These are phyloP conservation scores for Sebastes minor DNA, from an alignment of 2,797 vertebrate species.

Conservation along the genomic window DNA sequence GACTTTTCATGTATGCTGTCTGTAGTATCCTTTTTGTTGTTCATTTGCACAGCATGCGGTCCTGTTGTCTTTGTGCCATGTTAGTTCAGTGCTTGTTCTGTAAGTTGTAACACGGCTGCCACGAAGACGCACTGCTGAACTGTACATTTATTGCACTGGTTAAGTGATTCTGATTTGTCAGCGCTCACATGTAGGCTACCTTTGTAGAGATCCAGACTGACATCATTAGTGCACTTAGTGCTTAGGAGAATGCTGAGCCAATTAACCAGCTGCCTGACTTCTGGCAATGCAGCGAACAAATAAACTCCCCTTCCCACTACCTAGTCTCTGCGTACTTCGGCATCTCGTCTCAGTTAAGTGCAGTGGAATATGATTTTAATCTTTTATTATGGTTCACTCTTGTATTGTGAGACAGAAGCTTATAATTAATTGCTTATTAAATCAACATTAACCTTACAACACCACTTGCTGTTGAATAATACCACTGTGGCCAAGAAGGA, in stretches of 20 bases:
- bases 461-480: conserved; percentile 64
- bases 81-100: neutral
- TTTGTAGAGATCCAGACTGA: conserved; percentile 52
- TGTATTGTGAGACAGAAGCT: conserved; percentile 59
- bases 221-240: conserved; percentile 64
- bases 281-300: conserved; percentile 67
- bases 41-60: neutral
- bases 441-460: conserved; percentile 78
- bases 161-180: conserved; percentile 48
- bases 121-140: neutral
- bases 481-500: conserved; percentile 10
- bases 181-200: conserved; percentile 24
- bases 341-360: conserved; percentile 52
- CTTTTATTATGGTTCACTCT: conserved; percentile 62
- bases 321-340: conserved; percentile 37
- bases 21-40: neutral
- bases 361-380: conserved; percentile 64
- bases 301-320: conserved; percentile 58
- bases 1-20: neutral
- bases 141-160: conserved; percentile 10
- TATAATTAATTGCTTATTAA: conserved; percentile 80
- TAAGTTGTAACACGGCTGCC: neutral
- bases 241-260: conserved; percentile 67
- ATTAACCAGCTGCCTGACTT: conserved; percentile 74
- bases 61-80: neutral